Conservation (phyloP, 1,140 invertebrate genomes). For the Agrypnia vestita region DNA sequence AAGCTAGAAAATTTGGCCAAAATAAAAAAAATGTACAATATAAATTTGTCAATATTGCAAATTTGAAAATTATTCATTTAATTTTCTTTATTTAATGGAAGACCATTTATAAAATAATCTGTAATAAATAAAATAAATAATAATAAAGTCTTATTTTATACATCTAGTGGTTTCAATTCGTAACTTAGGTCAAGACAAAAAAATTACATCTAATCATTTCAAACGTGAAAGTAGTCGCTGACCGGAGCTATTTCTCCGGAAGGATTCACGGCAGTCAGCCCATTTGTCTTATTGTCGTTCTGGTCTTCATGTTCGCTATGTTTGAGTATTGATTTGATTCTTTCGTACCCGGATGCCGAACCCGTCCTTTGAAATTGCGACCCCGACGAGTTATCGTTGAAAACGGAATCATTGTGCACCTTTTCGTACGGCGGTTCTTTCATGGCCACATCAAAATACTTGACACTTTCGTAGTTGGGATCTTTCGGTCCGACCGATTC, state of each 20-base stretch:
- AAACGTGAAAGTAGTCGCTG: slow-evolving; percentile 73
- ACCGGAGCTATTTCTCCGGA: slow-evolving; percentile 67
- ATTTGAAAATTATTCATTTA: slow-evolving; percentile 9
- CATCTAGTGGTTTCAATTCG: not conserved
- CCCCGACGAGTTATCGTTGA: slow-evolving; percentile 57
- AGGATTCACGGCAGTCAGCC: slow-evolving; percentile 33
- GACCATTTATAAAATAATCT: slow-evolving; percentile 47
- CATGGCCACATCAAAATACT: slow-evolving; percentile 72
- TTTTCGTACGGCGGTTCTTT: slow-evolving; percentile 73
- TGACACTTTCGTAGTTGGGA: slow-evolving; percentile 73
- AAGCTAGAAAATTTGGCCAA: too few relatives aligned
- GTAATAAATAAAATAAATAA: slow-evolving; percentile 48
- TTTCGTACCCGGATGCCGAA: slow-evolving; percentile 71
- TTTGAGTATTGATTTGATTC: slow-evolving; percentile 63
- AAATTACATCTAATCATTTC: not conserved
- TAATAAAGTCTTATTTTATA: slow-evolving; percentile 1
- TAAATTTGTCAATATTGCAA: slow-evolving; percentile 15
- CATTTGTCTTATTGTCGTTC: slow-evolving; percentile 58
- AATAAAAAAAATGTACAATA: too few relatives aligned
- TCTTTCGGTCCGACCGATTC: slow-evolving; percentile 77
- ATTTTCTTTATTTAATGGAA: slow-evolving; percentile 25
- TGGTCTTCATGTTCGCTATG: slow-evolving; percentile 61
- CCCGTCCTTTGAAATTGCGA: slow-evolving; percentile 67
- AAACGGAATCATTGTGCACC: slow-evolving; percentile 66
- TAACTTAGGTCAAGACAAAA: not conserved